Evolutionary conservation across 2,113 vertebrate genomes (phyloP).

Genomic region (Nymphicus hollandicus): DNA sequence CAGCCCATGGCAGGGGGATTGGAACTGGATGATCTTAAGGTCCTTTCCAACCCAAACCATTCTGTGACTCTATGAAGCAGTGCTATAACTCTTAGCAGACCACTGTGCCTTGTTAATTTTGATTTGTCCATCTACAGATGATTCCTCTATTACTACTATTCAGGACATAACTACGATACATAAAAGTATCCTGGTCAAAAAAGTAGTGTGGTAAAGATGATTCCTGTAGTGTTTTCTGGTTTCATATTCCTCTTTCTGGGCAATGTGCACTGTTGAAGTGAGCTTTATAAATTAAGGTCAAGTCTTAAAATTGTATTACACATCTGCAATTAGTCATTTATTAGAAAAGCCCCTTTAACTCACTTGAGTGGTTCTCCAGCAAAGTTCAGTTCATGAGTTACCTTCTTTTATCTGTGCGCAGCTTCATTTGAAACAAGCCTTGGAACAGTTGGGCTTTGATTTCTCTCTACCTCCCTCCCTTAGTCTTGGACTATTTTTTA

Average conservation of each 20-base stretch:
- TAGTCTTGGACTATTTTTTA: not conserved
- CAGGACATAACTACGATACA: not conserved
- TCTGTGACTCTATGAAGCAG: not conserved
- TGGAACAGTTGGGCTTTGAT: not conserved
- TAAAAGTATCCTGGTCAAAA: not conserved
- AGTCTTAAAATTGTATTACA: not conserved
- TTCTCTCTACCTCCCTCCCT: not conserved
- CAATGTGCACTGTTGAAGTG: not conserved
- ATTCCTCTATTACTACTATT: not conserved
- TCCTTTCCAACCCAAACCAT: not conserved
- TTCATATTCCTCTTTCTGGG: not conserved
- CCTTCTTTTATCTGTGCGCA: not conserved
- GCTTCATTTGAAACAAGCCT: not conserved
- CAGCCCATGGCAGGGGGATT: not conserved
- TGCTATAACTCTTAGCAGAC: not conserved
- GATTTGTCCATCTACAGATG: not conserved
- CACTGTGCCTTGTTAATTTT: not conserved
- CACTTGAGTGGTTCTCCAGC: not conserved
- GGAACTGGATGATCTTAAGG: not conserved
- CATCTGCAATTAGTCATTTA: not conserved
- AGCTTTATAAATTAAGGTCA: not conserved
- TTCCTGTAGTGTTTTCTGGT: not conserved
- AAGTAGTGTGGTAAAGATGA: not conserved
- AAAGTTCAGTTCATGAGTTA: not conserved
- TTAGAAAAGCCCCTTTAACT: not conserved